Evolutionary conservation across 2,888 invertebrate species (phyloP).

Genomic region (Orthosia gothica): DNA sequence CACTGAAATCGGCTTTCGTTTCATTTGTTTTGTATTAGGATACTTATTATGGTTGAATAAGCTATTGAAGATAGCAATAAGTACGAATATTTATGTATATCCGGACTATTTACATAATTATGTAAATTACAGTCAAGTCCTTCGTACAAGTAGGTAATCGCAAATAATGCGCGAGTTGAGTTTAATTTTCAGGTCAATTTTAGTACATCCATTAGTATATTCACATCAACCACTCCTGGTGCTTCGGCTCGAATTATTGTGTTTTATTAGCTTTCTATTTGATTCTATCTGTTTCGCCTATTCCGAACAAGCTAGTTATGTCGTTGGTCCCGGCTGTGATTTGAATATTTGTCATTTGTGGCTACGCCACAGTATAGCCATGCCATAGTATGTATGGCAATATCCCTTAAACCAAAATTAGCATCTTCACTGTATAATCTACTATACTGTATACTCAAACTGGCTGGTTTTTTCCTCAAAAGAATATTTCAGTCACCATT

Average conservation of each 20-base stretch:
- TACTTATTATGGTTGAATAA: constrained; percentile 28
- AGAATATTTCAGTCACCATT: too few relatives aligned
- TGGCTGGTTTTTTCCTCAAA: too few relatives aligned
- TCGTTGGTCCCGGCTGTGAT: too few relatives aligned
- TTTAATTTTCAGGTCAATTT: neutral
- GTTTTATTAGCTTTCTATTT: neutral
- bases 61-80: constrained; percentile 25
- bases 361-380: too few relatives aligned
- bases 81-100: constrained; percentile 8
- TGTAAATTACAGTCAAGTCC: neutral
- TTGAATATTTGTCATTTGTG: too few relatives aligned
- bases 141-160: neutral
- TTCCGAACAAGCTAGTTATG: too few relatives aligned
- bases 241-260: neutral
- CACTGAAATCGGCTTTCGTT: constrained; percentile 39
- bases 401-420: too few relatives aligned
- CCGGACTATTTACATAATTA: neutral
- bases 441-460: too few relatives aligned
- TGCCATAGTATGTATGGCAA: too few relatives aligned
- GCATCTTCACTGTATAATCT: too few relatives aligned
- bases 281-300: neutral
- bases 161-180: too few relatives aligned
- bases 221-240: too few relatives aligned
- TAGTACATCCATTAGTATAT: neutral
- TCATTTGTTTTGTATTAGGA: constrained; percentile 44